Conservation (phyloP, 64 coral and sea anemone species). For the Stylophora pistillata region DNA sequence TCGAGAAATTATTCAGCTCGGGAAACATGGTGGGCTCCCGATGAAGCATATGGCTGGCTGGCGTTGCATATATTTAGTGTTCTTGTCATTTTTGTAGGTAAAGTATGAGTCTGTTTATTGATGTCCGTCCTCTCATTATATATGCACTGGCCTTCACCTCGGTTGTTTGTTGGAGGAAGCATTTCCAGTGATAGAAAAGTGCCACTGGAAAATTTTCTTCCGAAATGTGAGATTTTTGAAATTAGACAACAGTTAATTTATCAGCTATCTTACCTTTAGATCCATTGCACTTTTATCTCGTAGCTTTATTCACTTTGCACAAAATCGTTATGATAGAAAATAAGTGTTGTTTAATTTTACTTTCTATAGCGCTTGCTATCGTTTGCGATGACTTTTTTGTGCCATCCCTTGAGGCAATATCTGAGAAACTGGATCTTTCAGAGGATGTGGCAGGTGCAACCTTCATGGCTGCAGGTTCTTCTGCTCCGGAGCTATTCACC, state of each 20-base stretch:
- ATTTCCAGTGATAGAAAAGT: no score
- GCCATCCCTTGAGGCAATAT: constrained; percentile 97
- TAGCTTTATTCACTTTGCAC: no score
- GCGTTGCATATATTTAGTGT: constrained; percentile 78
- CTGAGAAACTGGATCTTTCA: constrained; percentile 95
- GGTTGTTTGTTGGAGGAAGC: no score
- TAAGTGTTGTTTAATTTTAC: not conserved
- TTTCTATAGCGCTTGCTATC: constrained; percentile 85
- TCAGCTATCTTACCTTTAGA: no score
- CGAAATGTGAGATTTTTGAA: no score
- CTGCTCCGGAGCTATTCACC: constrained; percentile 95
- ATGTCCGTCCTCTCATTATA: not conserved
- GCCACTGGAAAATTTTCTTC: no score
- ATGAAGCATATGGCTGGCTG: constrained; percentile 83
- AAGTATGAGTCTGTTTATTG: constrained; percentile 6
- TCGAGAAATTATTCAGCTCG: constrained; percentile 81
- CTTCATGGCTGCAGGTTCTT: constrained; percentile 99
- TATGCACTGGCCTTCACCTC: no score
- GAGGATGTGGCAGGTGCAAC: constrained; percentile 99
- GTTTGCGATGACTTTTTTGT: constrained; percentile 99
- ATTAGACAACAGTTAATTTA: no score
- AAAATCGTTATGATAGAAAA: no score
- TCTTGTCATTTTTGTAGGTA: constrained; percentile 96
- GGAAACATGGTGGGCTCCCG: constrained; percentile 54
- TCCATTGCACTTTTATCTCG: no score